These are phyloP conservation scores for Melanostoma mellinum DNA, from an alignment of 2,888 invertebrate species.

Conservation along the genomic window DNA sequence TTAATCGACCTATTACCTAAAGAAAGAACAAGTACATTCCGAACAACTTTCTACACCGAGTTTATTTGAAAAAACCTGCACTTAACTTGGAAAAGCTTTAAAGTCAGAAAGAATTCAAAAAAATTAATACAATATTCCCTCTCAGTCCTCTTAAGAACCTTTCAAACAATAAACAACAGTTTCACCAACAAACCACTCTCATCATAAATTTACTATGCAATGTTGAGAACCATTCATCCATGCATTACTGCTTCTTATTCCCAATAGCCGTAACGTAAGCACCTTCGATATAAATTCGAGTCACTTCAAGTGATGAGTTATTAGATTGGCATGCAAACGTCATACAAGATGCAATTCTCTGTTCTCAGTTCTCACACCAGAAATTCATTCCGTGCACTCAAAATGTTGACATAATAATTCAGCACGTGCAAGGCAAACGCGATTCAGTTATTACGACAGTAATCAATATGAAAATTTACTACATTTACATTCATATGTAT, in stretches of 20 bases:
- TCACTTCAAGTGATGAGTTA: constrained; percentile 27
- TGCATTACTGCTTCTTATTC: constrained; percentile 41
- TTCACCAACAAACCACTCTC: too few species aligned
- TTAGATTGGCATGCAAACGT: constrained; percentile 39
- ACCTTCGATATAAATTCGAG: constrained; percentile 3
- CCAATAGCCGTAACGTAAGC: constrained; percentile 33
- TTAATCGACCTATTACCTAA: too few species aligned
- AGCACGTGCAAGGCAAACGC: constrained; percentile 34
- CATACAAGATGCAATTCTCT: constrained; percentile 23
- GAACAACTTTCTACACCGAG: too few species aligned
- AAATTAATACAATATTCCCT: not conserved
- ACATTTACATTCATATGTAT: constrained; percentile 6
- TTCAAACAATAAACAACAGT: too few species aligned
- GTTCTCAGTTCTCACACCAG: not conserved
- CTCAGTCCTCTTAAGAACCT: not conserved
- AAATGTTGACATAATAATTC: constrained; percentile 37
- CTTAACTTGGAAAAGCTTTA: too few species aligned
- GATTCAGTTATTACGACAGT: constrained; percentile 29
- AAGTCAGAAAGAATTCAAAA: not conserved
- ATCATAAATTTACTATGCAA: constrained; percentile 11
- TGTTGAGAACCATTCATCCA: constrained; percentile 31
- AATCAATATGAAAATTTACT: constrained; percentile 61
- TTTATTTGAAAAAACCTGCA: too few species aligned
- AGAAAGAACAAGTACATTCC: too few species aligned
- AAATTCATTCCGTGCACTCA: not conserved